Evolutionary conservation across 2,888 invertebrate species (phyloP).

Genomic region (Mimumesa dahlbomi): DNA sequence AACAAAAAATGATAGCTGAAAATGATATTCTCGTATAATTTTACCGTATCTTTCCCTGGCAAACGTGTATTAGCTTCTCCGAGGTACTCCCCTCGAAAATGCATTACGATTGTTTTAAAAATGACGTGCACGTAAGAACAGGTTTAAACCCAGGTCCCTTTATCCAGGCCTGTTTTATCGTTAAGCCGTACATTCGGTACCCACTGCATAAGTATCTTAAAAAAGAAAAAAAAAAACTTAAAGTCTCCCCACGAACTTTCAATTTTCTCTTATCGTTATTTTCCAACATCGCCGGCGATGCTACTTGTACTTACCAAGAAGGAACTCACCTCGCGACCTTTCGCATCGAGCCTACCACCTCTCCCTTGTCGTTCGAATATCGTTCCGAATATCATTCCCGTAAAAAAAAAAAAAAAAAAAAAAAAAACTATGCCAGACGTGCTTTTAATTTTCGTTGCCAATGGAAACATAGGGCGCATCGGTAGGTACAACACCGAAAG

Average conservation of each 20-base stretch:
- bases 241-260: slow-evolving; percentile 37
- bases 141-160: background rate
- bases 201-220: no score
- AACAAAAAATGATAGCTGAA: no score
- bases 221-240: slow-evolving; percentile 13
- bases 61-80: background rate
- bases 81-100: background rate
- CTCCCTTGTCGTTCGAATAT: no score
- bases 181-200: background rate
- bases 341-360: slow-evolving; percentile 6
- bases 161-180: no score
- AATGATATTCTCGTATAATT: no score
- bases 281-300: slow-evolving; percentile 3
- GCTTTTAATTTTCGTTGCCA: slow-evolving; percentile 12
- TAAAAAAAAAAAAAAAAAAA: no score
- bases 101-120: background rate
- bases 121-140: background rate
- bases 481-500: slow-evolving; percentile 30
- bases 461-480: background rate
- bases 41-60: background rate
- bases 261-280: slow-evolving; percentile 48
- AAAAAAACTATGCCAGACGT: slow-evolving; percentile 2
- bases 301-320: slow-evolving; percentile 32
- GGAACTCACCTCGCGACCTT: slow-evolving; percentile 14
- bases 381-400: background rate